These are phyloP conservation scores for Chrysodeixis includens DNA, from an alignment of 2,888 invertebrate genomes.

Conservation along the genomic window DNA sequence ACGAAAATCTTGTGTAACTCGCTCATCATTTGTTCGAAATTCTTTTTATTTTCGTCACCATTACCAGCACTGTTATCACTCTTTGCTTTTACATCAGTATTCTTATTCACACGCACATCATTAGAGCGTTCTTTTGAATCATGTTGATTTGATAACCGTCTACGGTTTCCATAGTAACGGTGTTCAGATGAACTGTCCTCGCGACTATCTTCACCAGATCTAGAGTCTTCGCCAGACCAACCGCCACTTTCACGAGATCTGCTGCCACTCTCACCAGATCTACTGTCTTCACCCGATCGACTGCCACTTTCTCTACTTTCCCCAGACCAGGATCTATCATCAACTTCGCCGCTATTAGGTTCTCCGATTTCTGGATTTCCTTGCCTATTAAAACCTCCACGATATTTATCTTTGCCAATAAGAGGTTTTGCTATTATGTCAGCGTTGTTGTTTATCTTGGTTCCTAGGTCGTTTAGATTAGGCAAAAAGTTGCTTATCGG, in stretches of 20 bases:
- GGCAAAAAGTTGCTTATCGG: background rate
- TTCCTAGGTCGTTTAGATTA: background rate
- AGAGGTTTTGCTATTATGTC: background rate
- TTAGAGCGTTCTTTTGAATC: background rate
- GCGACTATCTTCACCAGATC: slow-evolving; percentile 5
- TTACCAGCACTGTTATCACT: background rate
- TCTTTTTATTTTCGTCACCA: slow-evolving; percentile 12
- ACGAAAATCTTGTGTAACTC: slow-evolving; percentile 41
- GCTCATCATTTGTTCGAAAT: slow-evolving; percentile 31
- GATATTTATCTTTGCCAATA: background rate
- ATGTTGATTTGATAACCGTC: background rate
- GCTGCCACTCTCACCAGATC: slow-evolving; percentile 6
- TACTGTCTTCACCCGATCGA: background rate
- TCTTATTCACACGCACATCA: background rate
- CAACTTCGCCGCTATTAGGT: slow-evolving; percentile 16
- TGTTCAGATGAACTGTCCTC: background rate
- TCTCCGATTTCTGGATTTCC: background rate
- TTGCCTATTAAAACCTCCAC: background rate
- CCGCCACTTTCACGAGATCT: background rate
- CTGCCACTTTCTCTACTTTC: background rate
- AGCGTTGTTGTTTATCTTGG: background rate
- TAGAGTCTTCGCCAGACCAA: background rate
- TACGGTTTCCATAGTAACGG: background rate
- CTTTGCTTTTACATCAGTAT: background rate
- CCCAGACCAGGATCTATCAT: background rate